Base-by-base conservation (phyloP, 2,797 vertebrate species). In the Capromys pilorides region DNA sequence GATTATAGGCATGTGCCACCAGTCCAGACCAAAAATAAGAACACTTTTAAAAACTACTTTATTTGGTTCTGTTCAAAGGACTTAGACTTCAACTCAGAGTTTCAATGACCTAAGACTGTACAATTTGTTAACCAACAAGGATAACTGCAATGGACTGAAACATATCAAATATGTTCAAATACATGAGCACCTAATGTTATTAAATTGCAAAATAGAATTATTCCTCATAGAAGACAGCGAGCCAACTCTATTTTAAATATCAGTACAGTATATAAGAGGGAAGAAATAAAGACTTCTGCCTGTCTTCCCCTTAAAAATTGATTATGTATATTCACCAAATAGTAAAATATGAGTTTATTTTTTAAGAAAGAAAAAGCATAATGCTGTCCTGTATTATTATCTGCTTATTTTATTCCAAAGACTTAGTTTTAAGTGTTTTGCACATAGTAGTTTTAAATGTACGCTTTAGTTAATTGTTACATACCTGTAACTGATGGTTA, bases 201-300 rank as follows among this genome's bases (percentile, higher is more conserved):
- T 79, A 79, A 51, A 92, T 4, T 16, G n/a, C 59, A 88, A 89
- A 94, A 85, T 54, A 80, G 14, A 33, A 75, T 66, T 31, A 94
- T 36, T 90, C 36, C 31, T 57, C 33, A 18, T n/a, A 19, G 66
- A 67, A 67, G 16, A 33, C 80, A 88, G 78, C 49, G 28, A 59
- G 71, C 22, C 28, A 88, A 73, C 26, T 90, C 21, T 92, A 94
- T 49, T 92, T 86, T 59, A 94, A 95, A 77, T 83, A 73, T 24
- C n/a, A 82, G 57, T 54, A 93, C 5, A 73, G 41, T 7, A 73
- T 28, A 75, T 11, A 87, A n/a, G 8, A 87, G 13, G 45, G 33
- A 82, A 93, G 81, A 69, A 91, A 86, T 54, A 92, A 89, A 95
- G 36, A 90, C 87, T 64, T 87, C 28, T 69, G 26, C 1, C 33